Evolutionary conservation across 2,888 invertebrate species (phyloP).

Genomic region (Tubiluchus corallicola): DNA sequence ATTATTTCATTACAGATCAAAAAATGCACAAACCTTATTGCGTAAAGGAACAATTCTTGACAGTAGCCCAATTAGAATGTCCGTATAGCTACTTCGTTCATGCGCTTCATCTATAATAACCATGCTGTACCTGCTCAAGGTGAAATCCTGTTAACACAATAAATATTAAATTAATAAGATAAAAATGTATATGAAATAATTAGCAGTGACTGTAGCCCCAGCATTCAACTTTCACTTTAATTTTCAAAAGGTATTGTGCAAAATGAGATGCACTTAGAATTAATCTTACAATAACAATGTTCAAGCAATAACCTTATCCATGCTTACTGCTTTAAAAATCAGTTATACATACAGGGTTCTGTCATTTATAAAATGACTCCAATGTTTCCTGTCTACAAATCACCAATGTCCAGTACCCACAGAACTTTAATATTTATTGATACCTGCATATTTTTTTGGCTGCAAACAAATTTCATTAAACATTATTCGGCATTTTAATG

Average conservation of each 20-base stretch:
- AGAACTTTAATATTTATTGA: too few species aligned
- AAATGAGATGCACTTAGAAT: not conserved
- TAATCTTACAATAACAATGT: not conserved
- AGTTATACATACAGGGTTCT: too few species aligned
- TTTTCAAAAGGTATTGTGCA: not conserved
- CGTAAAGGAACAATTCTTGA: constrained; percentile 71
- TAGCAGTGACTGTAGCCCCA: not conserved
- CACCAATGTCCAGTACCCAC: too few species aligned
- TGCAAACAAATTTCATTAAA: too few species aligned
- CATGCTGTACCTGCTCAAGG: constrained; percentile 68
- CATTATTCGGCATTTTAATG: too few species aligned
- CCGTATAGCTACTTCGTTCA: constrained; percentile 69
- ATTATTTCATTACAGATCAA: too few species aligned
- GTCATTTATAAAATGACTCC: too few species aligned
- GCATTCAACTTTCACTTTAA: not conserved
- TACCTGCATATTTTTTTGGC: too few species aligned
- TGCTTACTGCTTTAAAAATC: too few species aligned
- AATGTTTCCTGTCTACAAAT: too few species aligned
- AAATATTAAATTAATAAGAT: not conserved
- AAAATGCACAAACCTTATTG: constrained; percentile 35
- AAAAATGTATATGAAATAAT: not conserved
- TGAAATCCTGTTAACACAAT: constrained; percentile 28
- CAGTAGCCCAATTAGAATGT: constrained; percentile 72
- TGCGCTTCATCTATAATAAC: constrained; percentile 95
- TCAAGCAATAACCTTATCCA: too few species aligned